These are phyloP conservation scores for Bugulina stolonifera DNA, from an alignment of 2,888 invertebrate species.

Conservation along the genomic window DNA sequence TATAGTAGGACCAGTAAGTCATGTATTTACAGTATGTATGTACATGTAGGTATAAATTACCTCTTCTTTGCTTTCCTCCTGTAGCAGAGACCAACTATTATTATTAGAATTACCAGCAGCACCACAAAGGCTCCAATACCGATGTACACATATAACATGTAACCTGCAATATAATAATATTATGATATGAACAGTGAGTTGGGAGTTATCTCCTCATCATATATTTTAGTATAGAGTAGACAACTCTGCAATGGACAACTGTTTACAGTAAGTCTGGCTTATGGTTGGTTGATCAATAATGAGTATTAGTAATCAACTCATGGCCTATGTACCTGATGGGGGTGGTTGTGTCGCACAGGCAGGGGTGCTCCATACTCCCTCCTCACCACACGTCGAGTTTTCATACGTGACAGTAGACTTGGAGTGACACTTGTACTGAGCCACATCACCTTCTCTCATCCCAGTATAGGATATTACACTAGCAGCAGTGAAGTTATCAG, in stretches of 20 bases:
- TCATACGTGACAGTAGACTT: background rate
- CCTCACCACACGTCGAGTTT: background rate
- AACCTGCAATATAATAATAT: no score
- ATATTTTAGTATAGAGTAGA: no score
- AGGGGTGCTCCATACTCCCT: background rate
- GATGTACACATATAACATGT: slow-evolving; percentile 3
- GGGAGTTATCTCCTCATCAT: no score
- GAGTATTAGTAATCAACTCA: no score
- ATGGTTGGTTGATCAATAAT: no score
- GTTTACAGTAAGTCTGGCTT: no score
- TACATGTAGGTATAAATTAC: background rate
- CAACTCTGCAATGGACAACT: no score
- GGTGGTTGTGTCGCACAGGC: background rate
- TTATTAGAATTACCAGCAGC: background rate
- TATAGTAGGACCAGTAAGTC: background rate
- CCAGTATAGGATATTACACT: background rate
- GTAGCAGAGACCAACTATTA: background rate
- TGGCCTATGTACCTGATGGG: no score
- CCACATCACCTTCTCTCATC: background rate
- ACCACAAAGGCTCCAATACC: background rate
- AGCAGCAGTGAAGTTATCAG: background rate
- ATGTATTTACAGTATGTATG: background rate
- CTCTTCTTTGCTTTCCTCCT: background rate
- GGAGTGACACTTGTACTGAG: background rate
- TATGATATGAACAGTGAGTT: no score